These are phyloP conservation scores for Ictidomys tridecemlineatus DNA, from an alignment of 2,113 vertebrate genomes.

Conservation along the genomic window DNA sequence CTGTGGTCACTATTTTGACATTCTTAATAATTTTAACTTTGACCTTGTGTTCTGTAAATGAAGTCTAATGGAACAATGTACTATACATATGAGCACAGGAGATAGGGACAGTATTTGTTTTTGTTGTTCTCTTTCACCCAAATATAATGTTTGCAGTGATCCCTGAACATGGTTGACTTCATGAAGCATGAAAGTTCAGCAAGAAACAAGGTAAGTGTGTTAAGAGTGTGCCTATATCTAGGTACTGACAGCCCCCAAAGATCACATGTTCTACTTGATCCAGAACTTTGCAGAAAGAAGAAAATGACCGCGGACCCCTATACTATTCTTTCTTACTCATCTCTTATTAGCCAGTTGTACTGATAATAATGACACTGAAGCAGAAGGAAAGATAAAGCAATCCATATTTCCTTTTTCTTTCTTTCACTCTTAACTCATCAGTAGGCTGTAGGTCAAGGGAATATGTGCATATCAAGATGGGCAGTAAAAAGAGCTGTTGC, in stretches of 20 bases:
- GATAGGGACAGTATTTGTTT: not conserved
- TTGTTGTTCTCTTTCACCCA: not conserved
- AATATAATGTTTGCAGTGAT: not conserved
- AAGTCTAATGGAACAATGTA: not conserved
- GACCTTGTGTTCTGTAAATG: not conserved
- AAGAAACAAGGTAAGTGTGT: not conserved
- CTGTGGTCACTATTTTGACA: not conserved
- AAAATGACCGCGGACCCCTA: not conserved
- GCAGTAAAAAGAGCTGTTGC: not conserved
- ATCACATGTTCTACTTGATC: not conserved
- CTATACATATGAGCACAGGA: not conserved
- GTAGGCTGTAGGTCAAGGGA: not conserved
- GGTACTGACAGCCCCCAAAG: not conserved
- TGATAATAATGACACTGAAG: not conserved
- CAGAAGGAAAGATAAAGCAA: not conserved
- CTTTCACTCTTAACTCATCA: not conserved
- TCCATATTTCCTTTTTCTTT: not conserved
- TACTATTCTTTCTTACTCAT: not conserved
- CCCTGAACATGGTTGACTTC: not conserved
- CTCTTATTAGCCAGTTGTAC: not conserved
- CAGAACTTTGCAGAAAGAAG: not conserved
- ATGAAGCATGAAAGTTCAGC: not conserved
- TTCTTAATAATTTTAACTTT: slow-evolving; percentile 31
- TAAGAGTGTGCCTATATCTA: not conserved
- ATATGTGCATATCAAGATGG: not conserved